Conservation (phyloP, 2,888 invertebrate species). For the Bruchidius siliquastri region DNA sequence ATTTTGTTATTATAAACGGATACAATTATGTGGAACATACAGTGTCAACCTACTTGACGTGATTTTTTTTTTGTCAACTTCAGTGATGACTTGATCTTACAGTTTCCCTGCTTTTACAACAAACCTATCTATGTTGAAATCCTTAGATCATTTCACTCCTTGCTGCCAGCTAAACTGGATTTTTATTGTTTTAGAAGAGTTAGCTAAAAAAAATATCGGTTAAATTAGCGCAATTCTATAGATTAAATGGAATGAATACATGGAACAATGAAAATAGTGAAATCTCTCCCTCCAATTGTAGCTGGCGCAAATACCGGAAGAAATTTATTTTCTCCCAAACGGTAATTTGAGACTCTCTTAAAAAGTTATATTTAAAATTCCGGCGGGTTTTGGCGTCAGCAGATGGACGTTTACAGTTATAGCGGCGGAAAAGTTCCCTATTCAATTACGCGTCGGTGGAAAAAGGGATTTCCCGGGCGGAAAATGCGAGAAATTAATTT, state of each 20-base stretch:
- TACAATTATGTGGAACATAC: too few species aligned
- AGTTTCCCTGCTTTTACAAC: too few species aligned
- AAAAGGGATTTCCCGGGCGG: background rate
- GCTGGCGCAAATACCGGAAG: background rate
- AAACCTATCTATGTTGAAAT: too few species aligned
- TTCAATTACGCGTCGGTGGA: background rate
- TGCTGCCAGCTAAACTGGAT: too few species aligned
- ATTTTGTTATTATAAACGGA: too few species aligned
- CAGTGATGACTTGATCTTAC: too few species aligned
- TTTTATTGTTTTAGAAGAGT: too few species aligned
- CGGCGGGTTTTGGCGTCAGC: background rate
- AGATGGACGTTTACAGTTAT: background rate
- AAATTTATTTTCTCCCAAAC: background rate
- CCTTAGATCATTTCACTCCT: too few species aligned
- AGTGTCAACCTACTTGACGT: too few species aligned
- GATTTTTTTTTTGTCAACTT: too few species aligned
- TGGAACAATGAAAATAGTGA: background rate
- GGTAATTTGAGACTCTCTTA: background rate
- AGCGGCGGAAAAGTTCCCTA: background rate
- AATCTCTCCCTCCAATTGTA: background rate
- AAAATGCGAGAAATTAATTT: background rate
- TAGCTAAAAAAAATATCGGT: too few species aligned
- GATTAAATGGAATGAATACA: background rate
- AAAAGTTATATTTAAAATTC: background rate
- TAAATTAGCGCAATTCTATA: background rate